These are phyloP conservation scores for Poicephalus meyeri DNA, from an alignment of 2,113 vertebrate genomes.

Conservation along the genomic window DNA sequence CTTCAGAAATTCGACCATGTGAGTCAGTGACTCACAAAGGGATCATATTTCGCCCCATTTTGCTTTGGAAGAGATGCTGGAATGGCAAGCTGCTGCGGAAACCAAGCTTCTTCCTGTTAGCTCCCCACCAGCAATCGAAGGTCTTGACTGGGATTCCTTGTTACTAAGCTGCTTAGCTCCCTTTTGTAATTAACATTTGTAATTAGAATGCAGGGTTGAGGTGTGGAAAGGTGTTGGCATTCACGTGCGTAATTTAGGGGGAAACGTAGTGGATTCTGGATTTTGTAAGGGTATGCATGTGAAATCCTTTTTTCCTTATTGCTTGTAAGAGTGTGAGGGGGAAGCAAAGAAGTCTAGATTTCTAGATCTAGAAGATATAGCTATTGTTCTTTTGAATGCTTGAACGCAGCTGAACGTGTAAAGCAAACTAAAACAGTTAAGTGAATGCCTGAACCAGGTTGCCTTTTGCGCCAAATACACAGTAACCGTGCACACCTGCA, in stretches of 20 bases:
- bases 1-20: not conserved
- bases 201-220: not conserved
- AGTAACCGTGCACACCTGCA: fast-evolving
- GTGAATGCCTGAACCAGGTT: not conserved
- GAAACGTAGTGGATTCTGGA: not conserved
- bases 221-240: not conserved
- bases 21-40: constrained; percentile 33
- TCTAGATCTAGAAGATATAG: not conserved
- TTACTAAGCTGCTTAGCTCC: not conserved
- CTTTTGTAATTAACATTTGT: not conserved
- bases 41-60: not conserved
- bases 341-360: not conserved
- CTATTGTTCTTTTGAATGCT: not conserved
- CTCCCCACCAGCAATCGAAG: fast-evolving
- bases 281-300: not conserved
- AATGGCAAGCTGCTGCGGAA: not conserved
- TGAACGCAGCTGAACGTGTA: not conserved
- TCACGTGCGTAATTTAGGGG: not conserved
- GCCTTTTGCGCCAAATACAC: fast-evolving
- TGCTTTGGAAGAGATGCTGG: not conserved
- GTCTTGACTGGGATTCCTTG: fast-evolving
- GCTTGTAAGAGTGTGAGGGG: not conserved
- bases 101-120: not conserved
- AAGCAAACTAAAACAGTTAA: not conserved
- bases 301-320: not conserved